Conservation (phyloP, 2,888 invertebrate genomes). For the Rhamphomyia laevipes region DNA sequence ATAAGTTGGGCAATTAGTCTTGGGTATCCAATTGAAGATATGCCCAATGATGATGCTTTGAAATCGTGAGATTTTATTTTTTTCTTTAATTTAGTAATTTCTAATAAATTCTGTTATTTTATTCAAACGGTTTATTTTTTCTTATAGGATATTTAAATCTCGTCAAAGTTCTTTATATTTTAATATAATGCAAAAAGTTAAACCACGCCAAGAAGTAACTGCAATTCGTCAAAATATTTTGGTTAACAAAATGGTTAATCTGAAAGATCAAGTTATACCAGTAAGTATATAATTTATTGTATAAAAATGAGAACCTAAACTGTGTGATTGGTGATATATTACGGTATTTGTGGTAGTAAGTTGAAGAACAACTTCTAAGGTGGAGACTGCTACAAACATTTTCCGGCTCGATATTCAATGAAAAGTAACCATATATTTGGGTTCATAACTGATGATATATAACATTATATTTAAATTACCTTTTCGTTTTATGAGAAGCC, state of each 20-base stretch:
- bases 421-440: no score
- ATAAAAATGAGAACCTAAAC: no score
- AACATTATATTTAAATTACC: no score
- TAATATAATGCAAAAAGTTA: constrained; percentile 27
- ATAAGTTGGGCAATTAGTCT: constrained; percentile 29
- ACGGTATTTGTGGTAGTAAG: no score
- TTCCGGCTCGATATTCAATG: no score
- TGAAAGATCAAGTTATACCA: constrained; percentile 22
- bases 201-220: constrained; percentile 27
- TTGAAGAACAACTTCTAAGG: no score
- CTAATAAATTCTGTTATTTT: no score
- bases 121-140: background rate
- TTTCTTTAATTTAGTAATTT: background rate
- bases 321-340: no score
- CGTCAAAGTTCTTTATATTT: constrained; percentile 27
- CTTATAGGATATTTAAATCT: constrained; percentile 30
- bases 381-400: no score
- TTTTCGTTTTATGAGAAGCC: no score
- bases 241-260: constrained; percentile 25
- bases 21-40: constrained; percentile 24
- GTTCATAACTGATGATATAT: no score
- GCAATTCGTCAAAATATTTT: constrained; percentile 29
- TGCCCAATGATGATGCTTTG: constrained; percentile 30
- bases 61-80: constrained; percentile 27
- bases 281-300: constrained; percentile 13